Base-by-base conservation (phyloP, 2,113 vertebrate species). In the Synodontis membranacea region DNA sequence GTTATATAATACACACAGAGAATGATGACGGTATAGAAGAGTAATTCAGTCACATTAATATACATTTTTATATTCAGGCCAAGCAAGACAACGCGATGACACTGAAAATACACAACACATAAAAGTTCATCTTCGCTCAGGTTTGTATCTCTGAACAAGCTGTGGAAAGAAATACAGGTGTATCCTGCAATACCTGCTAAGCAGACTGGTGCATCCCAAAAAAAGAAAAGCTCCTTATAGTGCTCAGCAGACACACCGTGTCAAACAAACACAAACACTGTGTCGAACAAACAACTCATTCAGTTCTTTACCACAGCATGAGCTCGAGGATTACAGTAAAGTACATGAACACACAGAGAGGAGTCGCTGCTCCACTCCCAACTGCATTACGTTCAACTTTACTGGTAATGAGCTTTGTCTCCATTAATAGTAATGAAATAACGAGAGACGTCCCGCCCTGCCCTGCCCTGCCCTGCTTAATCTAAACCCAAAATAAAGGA, bases 381-480 rank as follows among this genome's bases (percentile, higher is more conserved):
- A 25, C 3, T 14, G n/a, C 12, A 74, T 89, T 56, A 88, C 66
- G 19, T 83, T 50, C 62, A 23, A 11, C 3, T 60, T 52, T 83
- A 84, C 82, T 31, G n/a, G 39, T 93, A 93, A 92, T 86, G 84
- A 89, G 93, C 86, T 94, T 93, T 86, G 72, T 80, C 88, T 82
- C 88, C 75, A 90, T 91, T 90, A 89, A 91, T 88, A 83, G 52
- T 81, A 64, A 80, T 91, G 92, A 90, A 66, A 52, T 85, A 93
- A 86, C 82, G 88, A 42, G 80, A 79, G 90, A 86, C 78, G 10
- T 21, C n/a, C 2, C 15, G 84, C 88, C 62, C 34, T 44, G n/a
- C n/a, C n/a, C n/a, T 19, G 50, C 15, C 50, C 50, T 52, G 21
- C 60, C 89, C 44, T 10, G 28, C 48, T 86, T 52, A 28, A 80